Percentiles rank a stretch among this genome's conserved stretches.
Conservation (phyloP, 2,113 vertebrate genomes). For the Rhynchomys soricoides region DNA sequence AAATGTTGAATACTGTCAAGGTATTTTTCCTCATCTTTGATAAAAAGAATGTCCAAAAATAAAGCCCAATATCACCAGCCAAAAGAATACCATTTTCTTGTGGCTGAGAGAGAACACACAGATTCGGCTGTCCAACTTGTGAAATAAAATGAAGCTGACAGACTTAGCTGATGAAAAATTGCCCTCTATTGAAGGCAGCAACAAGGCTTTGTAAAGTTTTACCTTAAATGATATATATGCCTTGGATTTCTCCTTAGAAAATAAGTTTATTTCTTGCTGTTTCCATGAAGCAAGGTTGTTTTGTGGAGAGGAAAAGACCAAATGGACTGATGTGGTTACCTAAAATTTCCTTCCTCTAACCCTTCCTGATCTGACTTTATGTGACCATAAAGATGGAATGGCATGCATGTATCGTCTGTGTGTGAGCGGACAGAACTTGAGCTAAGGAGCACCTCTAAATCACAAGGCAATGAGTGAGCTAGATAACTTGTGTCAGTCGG, state of each 20-base stretch:
- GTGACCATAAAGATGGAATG: constrained; percentile 32
- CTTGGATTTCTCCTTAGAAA: constrained; percentile 70
- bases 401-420: constrained; percentile 2
- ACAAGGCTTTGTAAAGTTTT: constrained; percentile 67
- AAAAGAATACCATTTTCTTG: constrained; percentile 76
- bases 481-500: constrained; percentile 59
- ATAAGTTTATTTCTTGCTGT: constrained; percentile 69
- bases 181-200: constrained; percentile 69
- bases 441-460: constrained; percentile 62
- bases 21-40: constrained; percentile 65
- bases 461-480: constrained; percentile 62
- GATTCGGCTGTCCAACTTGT: constrained; percentile 72
- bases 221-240: constrained; percentile 69
- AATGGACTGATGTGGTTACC: constrained; percentile 37
- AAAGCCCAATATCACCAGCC: constrained; percentile 67
- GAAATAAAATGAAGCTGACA: constrained; percentile 78
- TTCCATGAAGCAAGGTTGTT: constrained; percentile 42
- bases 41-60: constrained; percentile 74
- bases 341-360: constrained; percentile 52
- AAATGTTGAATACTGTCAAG: constrained; percentile 72
- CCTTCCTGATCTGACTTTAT: constrained; percentile 50
- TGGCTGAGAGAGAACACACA: constrained; percentile 69
- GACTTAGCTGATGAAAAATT: constrained; percentile 78
- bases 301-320: neutral
- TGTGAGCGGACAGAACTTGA: constrained; percentile 62